Percentiles rank a stretch among this genome's conserved stretches.
Conservation (phyloP, 37 sponge, comb jelly and placozoan genomes). For the Ephydatia muelleri region DNA sequence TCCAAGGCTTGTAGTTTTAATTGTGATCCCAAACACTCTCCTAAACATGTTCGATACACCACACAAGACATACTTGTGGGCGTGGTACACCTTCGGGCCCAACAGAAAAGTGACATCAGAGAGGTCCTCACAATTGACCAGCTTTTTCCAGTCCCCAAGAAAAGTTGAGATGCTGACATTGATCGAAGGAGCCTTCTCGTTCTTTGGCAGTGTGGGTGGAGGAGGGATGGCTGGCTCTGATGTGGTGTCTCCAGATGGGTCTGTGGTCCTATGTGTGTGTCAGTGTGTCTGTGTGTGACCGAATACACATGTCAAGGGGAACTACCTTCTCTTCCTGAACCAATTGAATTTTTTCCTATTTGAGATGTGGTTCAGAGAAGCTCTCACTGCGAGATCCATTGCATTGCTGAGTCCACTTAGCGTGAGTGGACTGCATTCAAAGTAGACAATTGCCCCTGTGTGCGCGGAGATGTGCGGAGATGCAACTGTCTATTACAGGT, state of each 20-base stretch:
- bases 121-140: slow-evolving; percentile 26
- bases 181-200: slow-evolving; percentile 80
- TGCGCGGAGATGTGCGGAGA: neutral
- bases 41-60: slow-evolving; percentile 71
- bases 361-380: neutral
- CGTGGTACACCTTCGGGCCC: slow-evolving; percentile 26
- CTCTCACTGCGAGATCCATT: slow-evolving; percentile 44
- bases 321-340: slow-evolving; percentile 48
- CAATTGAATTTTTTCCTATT: slow-evolving; percentile 28
- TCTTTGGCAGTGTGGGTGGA: slow-evolving; percentile 77
- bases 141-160: slow-evolving; percentile 49
- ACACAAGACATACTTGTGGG: slow-evolving; percentile 65
- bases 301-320: neutral
- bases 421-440: slow-evolving; percentile 76
- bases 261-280: too few species aligned
- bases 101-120: slow-evolving; percentile 66
- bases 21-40: slow-evolving; percentile 51
- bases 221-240: slow-evolving; percentile 60
- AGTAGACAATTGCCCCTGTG: slow-evolving; percentile 56
- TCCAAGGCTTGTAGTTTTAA: neutral
- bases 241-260: too few species aligned
- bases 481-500: too few species aligned
- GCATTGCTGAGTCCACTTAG: slow-evolving; percentile 36
- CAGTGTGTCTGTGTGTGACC: neutral
- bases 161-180: slow-evolving; percentile 65